These are phyloP conservation scores for Rallus limicola DNA, from an alignment of 2,113 vertebrate species.

Conservation along the genomic window DNA sequence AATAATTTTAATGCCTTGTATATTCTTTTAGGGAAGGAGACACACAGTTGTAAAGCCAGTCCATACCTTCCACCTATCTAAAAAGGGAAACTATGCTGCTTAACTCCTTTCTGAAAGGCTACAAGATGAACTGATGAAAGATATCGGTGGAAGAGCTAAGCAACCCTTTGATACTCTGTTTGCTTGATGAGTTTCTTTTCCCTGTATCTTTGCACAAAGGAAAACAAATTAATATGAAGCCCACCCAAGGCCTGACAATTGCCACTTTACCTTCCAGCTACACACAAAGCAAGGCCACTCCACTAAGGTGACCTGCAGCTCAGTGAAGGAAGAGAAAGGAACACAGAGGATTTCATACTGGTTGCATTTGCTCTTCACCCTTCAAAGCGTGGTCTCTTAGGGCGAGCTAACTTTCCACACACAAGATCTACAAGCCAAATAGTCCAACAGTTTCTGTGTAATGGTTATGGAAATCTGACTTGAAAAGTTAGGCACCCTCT, in stretches of 20 bases:
- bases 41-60: neutral
- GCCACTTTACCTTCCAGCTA: neutral
- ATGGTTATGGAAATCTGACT: neutral
- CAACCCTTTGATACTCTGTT: neutral
- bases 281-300: neutral
- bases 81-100: neutral
- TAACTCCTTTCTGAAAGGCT: neutral
- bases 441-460: neutral
- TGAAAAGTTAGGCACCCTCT: neutral
- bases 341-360: neutral
- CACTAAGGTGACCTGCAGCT: neutral
- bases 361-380: neutral
- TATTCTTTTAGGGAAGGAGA: neutral
- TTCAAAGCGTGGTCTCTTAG: neutral
- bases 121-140: neutral
- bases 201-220: neutral
- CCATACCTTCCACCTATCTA: neutral
- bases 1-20: neutral
- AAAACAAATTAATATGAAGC: neutral
- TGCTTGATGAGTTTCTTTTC: neutral
- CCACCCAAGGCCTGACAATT: neutral
- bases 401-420: neutral
- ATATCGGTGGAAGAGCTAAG: neutral
- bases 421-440: neutral
- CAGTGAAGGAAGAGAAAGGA: neutral